phyloP scores from a whole-genome alignment of 2,113 vertebrate species.

The Notothenia rossii region DNA sequence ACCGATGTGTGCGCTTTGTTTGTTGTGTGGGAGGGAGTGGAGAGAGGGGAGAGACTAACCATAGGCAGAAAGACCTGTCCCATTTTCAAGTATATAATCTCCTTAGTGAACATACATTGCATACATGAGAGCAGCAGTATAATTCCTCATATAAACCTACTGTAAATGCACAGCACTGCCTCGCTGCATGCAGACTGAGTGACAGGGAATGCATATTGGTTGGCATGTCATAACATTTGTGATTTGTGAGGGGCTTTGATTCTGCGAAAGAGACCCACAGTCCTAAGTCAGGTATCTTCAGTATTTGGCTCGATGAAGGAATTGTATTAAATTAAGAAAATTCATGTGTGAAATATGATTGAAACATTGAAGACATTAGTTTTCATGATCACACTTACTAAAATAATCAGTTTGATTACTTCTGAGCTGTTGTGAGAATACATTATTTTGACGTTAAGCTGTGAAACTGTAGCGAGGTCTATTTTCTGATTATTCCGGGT shows the following conservation, averaged over 20 bases:
- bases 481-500: slow-evolving; percentile 31
- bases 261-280: not conserved
- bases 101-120: slow-evolving; percentile 13
- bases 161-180: slow-evolving; percentile 14
- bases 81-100: slow-evolving; percentile 56
- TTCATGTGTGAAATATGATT: not conserved
- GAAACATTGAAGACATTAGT: not conserved
- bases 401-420: not conserved
- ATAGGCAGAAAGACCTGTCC: slow-evolving; percentile 31
- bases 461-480: not conserved
- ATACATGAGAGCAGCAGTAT: slow-evolving; percentile 7
- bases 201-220: too few species aligned
- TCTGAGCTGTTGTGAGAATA: not conserved
- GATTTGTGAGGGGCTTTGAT: not conserved
- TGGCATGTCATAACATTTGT: not conserved
- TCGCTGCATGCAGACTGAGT: not conserved
- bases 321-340: too few species aligned
- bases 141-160: slow-evolving; percentile 17
- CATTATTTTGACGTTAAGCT: slow-evolving; percentile 5
- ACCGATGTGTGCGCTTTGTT: slow-evolving; percentile 33
- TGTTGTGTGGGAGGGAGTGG: slow-evolving; percentile 62
- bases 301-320: not conserved
- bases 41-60: slow-evolving; percentile 25
- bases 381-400: not conserved
- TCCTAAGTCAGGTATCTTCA: not conserved